Percentiles rank a stretch among this genome's conserved stretches.
Conservation (phyloP, 2,888 invertebrate genomes). For the Meta bourneti region DNA sequence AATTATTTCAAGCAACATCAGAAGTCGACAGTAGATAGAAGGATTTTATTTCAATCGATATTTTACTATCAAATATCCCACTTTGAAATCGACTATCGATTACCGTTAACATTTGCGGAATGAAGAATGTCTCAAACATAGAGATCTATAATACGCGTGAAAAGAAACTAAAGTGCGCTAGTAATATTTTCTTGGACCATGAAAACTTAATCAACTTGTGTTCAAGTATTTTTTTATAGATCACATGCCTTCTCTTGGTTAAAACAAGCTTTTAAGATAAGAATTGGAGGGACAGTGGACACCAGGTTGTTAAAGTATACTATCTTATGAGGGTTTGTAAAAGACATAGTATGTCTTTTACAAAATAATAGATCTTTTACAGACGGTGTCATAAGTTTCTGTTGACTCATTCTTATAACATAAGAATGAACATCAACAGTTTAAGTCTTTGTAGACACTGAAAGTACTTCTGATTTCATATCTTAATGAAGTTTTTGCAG, state of each 20-base stretch:
- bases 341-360: too few relatives aligned
- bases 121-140: neutral
- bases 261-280: neutral
- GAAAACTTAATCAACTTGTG: neutral
- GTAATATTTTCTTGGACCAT: neutral
- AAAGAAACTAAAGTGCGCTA: neutral
- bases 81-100: neutral
- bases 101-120: neutral
- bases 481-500: too few relatives aligned
- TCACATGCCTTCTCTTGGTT: neutral
- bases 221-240: neutral
- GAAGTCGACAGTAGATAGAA: neutral
- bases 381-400: too few relatives aligned
- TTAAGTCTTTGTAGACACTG: too few relatives aligned
- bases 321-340: too few relatives aligned
- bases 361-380: too few relatives aligned
- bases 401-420: too few relatives aligned
- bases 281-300: too few relatives aligned
- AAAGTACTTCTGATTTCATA: too few relatives aligned
- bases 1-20: neutral
- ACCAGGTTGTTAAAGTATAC: too few relatives aligned
- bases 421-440: too few relatives aligned
- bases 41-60: neutral
- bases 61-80: neutral
- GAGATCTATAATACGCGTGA: neutral